These are phyloP conservation scores for Corydoras sp. DNA, from an alignment of 2,113 vertebrate species.

Conservation along the genomic window DNA sequence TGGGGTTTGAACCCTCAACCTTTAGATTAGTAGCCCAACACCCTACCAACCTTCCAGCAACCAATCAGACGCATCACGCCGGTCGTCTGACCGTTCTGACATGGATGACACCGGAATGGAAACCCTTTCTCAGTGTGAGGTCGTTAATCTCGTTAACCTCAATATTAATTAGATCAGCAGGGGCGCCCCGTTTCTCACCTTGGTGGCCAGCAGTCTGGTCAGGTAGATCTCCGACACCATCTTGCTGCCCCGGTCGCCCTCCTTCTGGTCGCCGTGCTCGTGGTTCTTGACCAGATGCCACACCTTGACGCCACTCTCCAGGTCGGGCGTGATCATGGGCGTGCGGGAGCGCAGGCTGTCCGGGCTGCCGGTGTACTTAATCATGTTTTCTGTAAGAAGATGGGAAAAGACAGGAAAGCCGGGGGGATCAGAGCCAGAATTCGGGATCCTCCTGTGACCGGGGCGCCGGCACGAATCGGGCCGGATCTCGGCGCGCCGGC, in stretches of 20 bases:
- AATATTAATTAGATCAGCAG: too few relatives aligned
- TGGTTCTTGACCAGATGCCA: slow-evolving; percentile 99
- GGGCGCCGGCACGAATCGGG: background rate
- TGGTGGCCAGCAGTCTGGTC: slow-evolving; percentile 92
- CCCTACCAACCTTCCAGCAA: too few relatives aligned
- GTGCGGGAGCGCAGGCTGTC: slow-evolving; percentile 95
- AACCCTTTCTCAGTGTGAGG: too few relatives aligned
- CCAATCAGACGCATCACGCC: too few relatives aligned
- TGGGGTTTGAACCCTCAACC: too few relatives aligned
- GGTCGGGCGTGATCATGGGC: slow-evolving; percentile 95
- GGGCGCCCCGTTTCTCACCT: slow-evolving; percentile 64
- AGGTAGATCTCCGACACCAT: slow-evolving; percentile 99
- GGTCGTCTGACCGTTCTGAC: too few relatives aligned
- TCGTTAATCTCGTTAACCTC: too few relatives aligned
- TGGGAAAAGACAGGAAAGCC: slow-evolving; percentile 19
- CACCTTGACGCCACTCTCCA: slow-evolving; percentile 92
- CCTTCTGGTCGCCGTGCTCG: slow-evolving; percentile 96
- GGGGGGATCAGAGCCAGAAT: background rate
- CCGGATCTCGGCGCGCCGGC: background rate
- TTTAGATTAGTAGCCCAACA: too few relatives aligned
- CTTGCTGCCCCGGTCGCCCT: slow-evolving; percentile 95
- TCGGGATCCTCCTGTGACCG: background rate
- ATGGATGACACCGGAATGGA: too few relatives aligned
- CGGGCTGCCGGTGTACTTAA: slow-evolving; percentile 93
- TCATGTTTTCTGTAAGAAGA: slow-evolving; percentile 85